Evolutionary conservation across 2,113 vertebrate genomes (phyloP).

Genomic region (Vireo altiloquus): DNA sequence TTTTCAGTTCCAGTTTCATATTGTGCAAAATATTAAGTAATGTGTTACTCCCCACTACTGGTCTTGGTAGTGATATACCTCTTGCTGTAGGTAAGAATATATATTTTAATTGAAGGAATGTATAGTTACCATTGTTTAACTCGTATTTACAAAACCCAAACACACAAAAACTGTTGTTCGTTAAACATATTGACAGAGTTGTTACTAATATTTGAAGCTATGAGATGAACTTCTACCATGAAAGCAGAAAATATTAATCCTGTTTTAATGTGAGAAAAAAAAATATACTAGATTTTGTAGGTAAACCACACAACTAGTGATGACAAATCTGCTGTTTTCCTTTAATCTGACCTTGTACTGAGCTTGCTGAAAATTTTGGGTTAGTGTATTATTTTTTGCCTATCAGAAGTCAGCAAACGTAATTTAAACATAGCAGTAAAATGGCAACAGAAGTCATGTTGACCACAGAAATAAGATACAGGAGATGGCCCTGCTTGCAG

Average conservation of each 20-base stretch:
- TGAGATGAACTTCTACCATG: background rate
- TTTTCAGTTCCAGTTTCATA: background rate
- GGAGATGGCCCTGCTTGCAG: background rate
- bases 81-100: background rate
- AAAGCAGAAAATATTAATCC: background rate
- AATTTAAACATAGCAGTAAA: background rate
- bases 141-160: background rate
- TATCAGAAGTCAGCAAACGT: background rate
- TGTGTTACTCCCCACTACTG: background rate
- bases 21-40: background rate
- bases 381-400: background rate
- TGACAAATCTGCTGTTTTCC: background rate
- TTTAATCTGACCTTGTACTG: background rate
- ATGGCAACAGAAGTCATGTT: background rate
- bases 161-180: background rate
- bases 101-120: conserved; percentile 20
- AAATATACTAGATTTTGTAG: background rate
- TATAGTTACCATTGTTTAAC: background rate
- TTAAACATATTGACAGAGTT: background rate
- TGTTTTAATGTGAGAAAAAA: background rate
- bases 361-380: background rate
- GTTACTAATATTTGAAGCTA: background rate
- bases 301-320: background rate
- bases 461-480: background rate
- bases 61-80: background rate